phyloP scores from a whole-genome alignment of 1,140 invertebrate species.

The Drosophila lacertosa region DNA sequence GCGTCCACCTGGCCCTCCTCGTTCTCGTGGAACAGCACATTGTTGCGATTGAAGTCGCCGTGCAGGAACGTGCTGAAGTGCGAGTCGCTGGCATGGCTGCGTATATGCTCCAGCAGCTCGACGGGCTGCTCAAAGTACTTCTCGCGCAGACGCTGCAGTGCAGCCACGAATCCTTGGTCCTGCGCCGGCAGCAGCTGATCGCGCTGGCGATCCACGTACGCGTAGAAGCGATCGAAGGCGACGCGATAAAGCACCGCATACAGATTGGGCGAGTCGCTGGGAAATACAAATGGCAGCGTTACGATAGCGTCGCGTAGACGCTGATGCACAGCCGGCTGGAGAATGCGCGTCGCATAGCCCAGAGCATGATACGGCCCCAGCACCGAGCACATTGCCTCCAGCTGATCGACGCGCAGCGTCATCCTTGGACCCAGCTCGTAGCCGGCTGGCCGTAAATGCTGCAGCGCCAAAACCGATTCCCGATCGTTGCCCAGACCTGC shows the following conservation, averaged over 20 bases:
- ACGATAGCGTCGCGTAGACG: slow-evolving; percentile 48
- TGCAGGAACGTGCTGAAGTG: slow-evolving; percentile 72
- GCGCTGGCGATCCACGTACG: slow-evolving; percentile 57
- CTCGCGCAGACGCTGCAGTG: slow-evolving; percentile 51
- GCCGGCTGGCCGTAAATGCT: slow-evolving; percentile 66
- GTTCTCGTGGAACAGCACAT: slow-evolving; percentile 70
- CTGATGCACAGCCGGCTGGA: slow-evolving; percentile 55
- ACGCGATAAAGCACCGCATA: slow-evolving; percentile 61
- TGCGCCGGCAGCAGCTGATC: slow-evolving; percentile 4
- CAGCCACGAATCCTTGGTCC: slow-evolving; percentile 22
- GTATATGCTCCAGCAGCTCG: slow-evolving; percentile 61
- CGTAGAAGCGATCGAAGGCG: slow-evolving; percentile 72
- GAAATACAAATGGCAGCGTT: slow-evolving; percentile 54
- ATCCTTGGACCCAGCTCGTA: slow-evolving; percentile 67
- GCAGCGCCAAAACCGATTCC: slow-evolving; percentile 72
- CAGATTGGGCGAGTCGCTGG: slow-evolving; percentile 12
- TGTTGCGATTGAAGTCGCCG: slow-evolving; percentile 82
- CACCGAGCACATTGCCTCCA: slow-evolving; percentile 59
- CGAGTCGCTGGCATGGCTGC: slow-evolving; percentile 32
- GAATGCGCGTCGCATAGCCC: slow-evolving; percentile 65
- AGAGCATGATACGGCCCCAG: slow-evolving; percentile 72
- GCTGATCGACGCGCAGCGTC: slow-evolving; percentile 60
- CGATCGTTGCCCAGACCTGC: slow-evolving; percentile 42
- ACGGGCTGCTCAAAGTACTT: slow-evolving; percentile 57
- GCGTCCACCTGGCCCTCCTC: slow-evolving; percentile 43